phyloP scores from a whole-genome alignment of 2,797 vertebrate species.

The Sciaenops ocellatus region DNA sequence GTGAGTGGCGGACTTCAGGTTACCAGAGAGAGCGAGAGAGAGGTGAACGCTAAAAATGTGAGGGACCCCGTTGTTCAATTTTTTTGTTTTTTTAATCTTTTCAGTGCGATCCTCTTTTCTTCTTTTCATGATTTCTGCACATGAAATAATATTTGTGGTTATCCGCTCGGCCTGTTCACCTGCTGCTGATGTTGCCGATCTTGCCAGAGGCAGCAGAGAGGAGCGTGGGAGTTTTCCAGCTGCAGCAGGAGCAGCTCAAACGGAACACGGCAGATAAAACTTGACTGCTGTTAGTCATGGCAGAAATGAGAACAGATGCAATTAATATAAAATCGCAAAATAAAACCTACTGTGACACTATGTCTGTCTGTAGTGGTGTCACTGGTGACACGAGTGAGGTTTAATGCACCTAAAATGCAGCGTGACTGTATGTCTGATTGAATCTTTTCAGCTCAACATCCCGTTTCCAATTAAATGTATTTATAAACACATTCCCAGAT shows the following conservation, averaged over 20 bases:
- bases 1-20: conserved; percentile 58
- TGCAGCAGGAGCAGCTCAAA: conserved; percentile 24
- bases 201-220: conserved; percentile 39
- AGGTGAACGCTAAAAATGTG: conserved; percentile 13
- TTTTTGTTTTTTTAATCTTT: background rate
- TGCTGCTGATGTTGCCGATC: conserved; percentile 10
- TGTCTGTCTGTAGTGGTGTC: background rate
- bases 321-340: background rate
- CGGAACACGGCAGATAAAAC: conserved; percentile 2
- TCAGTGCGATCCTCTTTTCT: conserved; percentile 1
- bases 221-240: conserved; percentile 60
- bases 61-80: background rate
- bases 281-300: background rate
- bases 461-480: background rate
- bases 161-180: conserved; percentile 40
- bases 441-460: background rate
- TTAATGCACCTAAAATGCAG: background rate
- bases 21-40: conserved; percentile 26
- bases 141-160: conserved; percentile 25
- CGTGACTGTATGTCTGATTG: background rate
- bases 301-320: background rate
- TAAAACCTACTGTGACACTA: background rate
- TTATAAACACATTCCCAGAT: background rate
- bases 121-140: conserved; percentile 5
- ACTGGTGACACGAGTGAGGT: background rate